A percentile compares a stretch with the other conserved stretches of the same genome.
These are phyloP conservation scores for Thalassophryne amazonica DNA, from an alignment of 2,797 vertebrate genomes.

Conservation along the genomic window DNA sequence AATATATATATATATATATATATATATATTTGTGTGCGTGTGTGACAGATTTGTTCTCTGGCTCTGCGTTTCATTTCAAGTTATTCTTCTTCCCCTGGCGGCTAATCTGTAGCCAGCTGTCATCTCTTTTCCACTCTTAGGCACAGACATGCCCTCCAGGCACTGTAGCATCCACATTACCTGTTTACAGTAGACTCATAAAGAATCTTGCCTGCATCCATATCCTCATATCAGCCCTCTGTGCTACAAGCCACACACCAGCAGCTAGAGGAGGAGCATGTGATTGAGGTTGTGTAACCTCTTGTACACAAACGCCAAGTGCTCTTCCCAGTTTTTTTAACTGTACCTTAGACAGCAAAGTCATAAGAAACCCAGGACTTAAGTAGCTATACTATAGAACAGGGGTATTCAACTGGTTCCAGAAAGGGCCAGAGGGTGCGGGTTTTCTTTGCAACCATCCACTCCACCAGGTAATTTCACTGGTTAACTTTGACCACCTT, in stretches of 20 bases:
- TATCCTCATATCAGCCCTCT: slow-evolving; percentile 59
- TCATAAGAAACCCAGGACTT: slow-evolving; percentile 39
- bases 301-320: slow-evolving; percentile 25
- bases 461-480: too few species aligned
- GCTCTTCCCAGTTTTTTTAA: slow-evolving; percentile 43
- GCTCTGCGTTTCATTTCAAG: slow-evolving; percentile 36
- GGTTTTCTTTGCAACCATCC: too few species aligned
- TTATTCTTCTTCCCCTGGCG: slow-evolving; percentile 40
- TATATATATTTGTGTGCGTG: too few species aligned
- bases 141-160: slow-evolving; percentile 60
- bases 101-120: slow-evolving; percentile 57
- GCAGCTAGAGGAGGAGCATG: slow-evolving; percentile 40
- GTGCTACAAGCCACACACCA: slow-evolving; percentile 51
- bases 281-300: slow-evolving; percentile 48
- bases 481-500: too few species aligned
- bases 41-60: slow-evolving; percentile 33
- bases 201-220: slow-evolving; percentile 61
- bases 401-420: too few species aligned
- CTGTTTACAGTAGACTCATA: slow-evolving; percentile 61
- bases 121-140: slow-evolving; percentile 61
- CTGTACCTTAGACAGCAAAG: slow-evolving; percentile 35
- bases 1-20: too few species aligned
- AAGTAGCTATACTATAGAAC: slow-evolving; percentile 6
- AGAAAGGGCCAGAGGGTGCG: too few species aligned
- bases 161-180: slow-evolving; percentile 43